A percentile compares a stretch with the other conserved stretches of the same genome.
phyloP scores from a whole-genome alignment of 2,888 invertebrate species.

The Tetragonisca angustula region DNA sequence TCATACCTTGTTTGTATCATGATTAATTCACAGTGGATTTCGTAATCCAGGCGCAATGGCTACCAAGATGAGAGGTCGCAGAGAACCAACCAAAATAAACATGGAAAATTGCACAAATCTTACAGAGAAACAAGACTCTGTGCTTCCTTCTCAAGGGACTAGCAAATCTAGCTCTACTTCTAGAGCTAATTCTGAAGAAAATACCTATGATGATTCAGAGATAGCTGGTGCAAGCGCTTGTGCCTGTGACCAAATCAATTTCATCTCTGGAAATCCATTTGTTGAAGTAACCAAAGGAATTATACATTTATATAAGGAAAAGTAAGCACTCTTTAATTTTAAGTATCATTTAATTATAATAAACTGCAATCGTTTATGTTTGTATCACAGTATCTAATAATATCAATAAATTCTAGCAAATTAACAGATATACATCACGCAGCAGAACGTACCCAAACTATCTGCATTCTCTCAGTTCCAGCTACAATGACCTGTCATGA shows the following conservation, averaged over 20 bases:
- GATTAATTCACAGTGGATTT: constrained; percentile 41
- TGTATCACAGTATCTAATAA: background rate
- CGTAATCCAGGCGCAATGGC: constrained; percentile 78
- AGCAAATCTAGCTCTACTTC: constrained; percentile 61
- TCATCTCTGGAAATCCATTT: constrained; percentile 98
- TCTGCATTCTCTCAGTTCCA: constrained; percentile 96
- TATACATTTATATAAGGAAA: constrained; percentile 98
- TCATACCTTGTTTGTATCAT: constrained; percentile 17
- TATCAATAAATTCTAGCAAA: constrained; percentile 86
- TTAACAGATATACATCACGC: constrained; percentile 89
- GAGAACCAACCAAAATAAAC: constrained; percentile 89
- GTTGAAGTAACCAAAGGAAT: constrained; percentile 99
- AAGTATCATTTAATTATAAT: constrained; percentile 7
- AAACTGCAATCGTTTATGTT: background rate
- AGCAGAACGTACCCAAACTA: constrained; percentile 90
- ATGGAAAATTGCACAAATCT: constrained; percentile 92
- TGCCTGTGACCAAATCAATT: constrained; percentile 84
- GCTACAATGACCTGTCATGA: constrained; percentile 96
- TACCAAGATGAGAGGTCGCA: constrained; percentile 87
- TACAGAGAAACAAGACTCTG: constrained; percentile 84
- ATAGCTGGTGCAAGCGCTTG: constrained; percentile 73
- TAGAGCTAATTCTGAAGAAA: constrained; percentile 76
- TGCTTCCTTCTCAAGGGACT: constrained; percentile 68
- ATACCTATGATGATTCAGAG: constrained; percentile 71
- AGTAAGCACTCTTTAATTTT: constrained; percentile 87